Evolutionary conservation across 2,113 vertebrate genomes (phyloP).

Genomic region (Himantopus leucocephalus): DNA sequence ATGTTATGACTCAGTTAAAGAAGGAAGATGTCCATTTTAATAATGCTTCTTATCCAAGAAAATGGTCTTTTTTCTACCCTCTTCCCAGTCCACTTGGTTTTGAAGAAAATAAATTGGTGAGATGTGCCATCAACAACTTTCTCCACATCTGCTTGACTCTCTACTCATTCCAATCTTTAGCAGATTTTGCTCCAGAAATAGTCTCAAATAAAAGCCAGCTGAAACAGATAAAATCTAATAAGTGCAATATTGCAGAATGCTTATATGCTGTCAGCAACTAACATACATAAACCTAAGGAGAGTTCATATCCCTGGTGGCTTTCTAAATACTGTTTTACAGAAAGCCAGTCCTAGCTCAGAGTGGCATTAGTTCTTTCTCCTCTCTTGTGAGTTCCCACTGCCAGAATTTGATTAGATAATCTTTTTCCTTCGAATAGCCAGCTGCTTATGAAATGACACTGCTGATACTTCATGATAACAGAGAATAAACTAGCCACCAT

Average conservation of each 20-base stretch:
- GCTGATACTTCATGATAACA: slow-evolving; percentile 8
- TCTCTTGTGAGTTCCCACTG: background rate
- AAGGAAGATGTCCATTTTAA: background rate
- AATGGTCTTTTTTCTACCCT: background rate
- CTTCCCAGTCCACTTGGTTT: background rate
- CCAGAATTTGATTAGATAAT: slow-evolving; percentile 22
- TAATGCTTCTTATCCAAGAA: background rate
- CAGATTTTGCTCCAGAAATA: background rate
- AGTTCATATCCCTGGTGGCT: background rate
- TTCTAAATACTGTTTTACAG: background rate
- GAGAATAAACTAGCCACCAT: background rate
- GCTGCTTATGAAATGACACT: slow-evolving; percentile 7
- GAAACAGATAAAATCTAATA: background rate
- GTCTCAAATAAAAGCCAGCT: background rate
- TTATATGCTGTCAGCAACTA: background rate
- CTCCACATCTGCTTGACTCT: background rate
- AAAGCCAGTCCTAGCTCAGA: background rate
- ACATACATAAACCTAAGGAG: background rate
- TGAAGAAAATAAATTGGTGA: background rate
- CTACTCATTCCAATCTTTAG: background rate
- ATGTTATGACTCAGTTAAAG: background rate
- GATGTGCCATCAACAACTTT: background rate
- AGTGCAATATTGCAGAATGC: background rate
- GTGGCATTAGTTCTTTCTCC: background rate
- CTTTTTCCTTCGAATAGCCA: background rate